Base-by-base conservation (phyloP, 2,888 invertebrate genomes). In the Himalopsyche kuldschensis region DNA sequence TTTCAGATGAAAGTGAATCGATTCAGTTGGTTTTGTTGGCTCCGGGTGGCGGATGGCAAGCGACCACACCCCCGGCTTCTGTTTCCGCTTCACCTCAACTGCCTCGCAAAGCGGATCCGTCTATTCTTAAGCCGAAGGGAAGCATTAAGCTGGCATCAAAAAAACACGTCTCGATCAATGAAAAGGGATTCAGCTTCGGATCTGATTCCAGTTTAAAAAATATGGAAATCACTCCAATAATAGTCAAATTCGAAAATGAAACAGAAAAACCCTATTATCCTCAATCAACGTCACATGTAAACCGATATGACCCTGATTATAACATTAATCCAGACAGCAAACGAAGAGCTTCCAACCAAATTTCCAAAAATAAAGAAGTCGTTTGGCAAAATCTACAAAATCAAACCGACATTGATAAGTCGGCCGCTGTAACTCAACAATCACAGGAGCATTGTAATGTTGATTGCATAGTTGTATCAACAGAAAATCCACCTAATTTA, bases 231-330 rank as follows among this genome's bases (percentile, higher is more conserved):
- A 83, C 87, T 88, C 89, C 90, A 88, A 91, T 92, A 89, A 91
- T 91, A 87, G 92, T 92, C 89, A 90, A 89, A 89, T 91, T 91
- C 78, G 91, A 91, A 89, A 89, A 90, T 89, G 91, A 91, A 87
- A 89, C 90, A 75, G 90, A 90, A 87, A 80, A 82, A 20, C 81
- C 76, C 11, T 79, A 81, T 75, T 83, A 77, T 46, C 20, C 78
- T 17, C 47, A 30, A 11, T 80, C 76, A 24, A 46, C 55, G 47
- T 63, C 46, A 4, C 80, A 75, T 24, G 47, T 30, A n/a, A 84
- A 78, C 55, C 15, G 76, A 76, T 32, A 31, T 10, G 76, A 76
- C 4, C 76, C 69, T 1, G 69, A 69, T 15, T 69, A 27, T 69
- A 69, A 30, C 5, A 46, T 78, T 78, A 77, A 83, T 77, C 69